Evolutionary conservation across 2,113 vertebrate species (phyloP).

Genomic region (Puffinus mauretanicus): DNA sequence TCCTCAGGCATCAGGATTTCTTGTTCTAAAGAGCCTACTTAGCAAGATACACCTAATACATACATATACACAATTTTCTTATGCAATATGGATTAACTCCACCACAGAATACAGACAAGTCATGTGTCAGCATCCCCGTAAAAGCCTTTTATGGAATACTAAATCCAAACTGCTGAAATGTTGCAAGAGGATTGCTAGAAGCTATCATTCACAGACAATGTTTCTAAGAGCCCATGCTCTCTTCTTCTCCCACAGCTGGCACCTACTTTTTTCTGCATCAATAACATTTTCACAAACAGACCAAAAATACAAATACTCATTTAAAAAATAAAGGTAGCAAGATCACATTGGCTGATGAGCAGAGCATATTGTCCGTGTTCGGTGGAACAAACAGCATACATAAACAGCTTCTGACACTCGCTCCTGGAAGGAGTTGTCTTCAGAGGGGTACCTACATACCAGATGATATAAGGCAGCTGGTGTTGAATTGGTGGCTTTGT

Average conservation of each 20-base stretch:
- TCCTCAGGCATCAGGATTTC: background rate
- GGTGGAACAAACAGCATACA: background rate
- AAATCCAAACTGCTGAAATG: background rate
- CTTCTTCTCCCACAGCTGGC: background rate
- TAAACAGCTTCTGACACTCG: background rate
- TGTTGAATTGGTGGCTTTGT: background rate
- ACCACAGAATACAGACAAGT: background rate
- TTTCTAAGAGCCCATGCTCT: background rate
- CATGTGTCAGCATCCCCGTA: background rate
- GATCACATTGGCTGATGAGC: background rate
- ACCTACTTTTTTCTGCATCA: background rate
- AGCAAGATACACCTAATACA: background rate
- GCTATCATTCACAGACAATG: fast-evolving
- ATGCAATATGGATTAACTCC: background rate
- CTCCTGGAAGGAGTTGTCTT: background rate
- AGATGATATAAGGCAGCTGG: background rate
- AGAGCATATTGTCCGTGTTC: background rate
- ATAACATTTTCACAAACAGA: background rate
- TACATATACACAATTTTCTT: background rate
- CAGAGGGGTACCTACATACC: background rate
- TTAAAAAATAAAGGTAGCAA: background rate
- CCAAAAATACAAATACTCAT: background rate
- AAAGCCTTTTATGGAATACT: background rate
- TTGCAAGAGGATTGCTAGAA: background rate
- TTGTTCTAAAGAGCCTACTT: background rate